Percentiles rank a stretch among this genome's conserved stretches.
phyloP scores from a whole-genome alignment of 2,888 invertebrate genomes.

The Tribolium freemani region DNA sequence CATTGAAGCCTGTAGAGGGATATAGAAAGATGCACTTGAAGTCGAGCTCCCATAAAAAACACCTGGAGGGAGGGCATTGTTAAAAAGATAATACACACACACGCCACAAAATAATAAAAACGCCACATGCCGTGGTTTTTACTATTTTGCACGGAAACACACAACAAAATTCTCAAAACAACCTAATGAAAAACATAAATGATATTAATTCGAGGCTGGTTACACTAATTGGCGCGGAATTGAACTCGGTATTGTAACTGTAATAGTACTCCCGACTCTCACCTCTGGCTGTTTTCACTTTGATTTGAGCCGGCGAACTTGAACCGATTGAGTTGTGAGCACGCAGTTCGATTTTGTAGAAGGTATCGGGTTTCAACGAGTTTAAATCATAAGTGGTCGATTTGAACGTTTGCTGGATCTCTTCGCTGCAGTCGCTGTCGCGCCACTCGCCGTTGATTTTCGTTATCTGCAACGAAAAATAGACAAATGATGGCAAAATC shows the following conservation, averaged over 20 bases:
- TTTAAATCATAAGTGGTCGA: constrained; percentile 79
- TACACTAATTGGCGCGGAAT: constrained; percentile 15
- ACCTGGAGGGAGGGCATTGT: constrained; percentile 54
- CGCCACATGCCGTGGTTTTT: not conserved
- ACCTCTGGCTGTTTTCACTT: constrained; percentile 91
- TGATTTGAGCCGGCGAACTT: constrained; percentile 82
- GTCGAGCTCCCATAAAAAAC: constrained; percentile 62
- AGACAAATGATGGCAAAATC: not conserved
- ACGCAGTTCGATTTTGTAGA: constrained; percentile 86
- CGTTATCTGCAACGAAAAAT: constrained; percentile 70
- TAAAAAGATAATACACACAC: constrained; percentile 46
- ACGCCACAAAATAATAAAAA: constrained; percentile 39
- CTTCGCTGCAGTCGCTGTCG: constrained; percentile 71
- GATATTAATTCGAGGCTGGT: constrained; percentile 23
- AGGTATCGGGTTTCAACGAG: constrained; percentile 81
- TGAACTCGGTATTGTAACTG: constrained; percentile 50
- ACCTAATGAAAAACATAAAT: constrained; percentile 24
- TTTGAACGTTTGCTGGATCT: constrained; percentile 75
- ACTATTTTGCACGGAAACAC: constrained; percentile 15
- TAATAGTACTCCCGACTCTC: constrained; percentile 70
- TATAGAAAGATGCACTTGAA: constrained; percentile 61
- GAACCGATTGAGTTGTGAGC: constrained; percentile 90
- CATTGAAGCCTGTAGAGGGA: constrained; percentile 64
- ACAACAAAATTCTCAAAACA: constrained; percentile 3
- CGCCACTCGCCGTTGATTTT: constrained; percentile 80